phyloP scores from a whole-genome alignment of 2,797 vertebrate genomes.

The Gambusia yucatana region DNA sequence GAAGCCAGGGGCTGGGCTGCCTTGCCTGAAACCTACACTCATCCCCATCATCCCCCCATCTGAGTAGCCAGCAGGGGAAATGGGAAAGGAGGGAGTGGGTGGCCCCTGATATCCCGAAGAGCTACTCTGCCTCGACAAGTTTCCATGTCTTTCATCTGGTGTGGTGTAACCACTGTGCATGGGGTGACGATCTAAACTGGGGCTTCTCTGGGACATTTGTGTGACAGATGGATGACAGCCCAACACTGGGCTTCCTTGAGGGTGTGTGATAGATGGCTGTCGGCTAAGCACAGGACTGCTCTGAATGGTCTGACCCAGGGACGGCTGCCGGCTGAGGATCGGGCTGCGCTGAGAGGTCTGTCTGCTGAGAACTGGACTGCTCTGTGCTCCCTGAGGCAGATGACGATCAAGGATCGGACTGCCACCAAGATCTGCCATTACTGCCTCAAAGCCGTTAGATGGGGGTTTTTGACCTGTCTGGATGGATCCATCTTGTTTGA shows the following conservation, averaged over 20 bases:
- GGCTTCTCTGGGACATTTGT: slow-evolving; percentile 83
- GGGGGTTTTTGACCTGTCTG: slow-evolving; percentile 48
- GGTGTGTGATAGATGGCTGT: slow-evolving; percentile 67
- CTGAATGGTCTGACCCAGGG: slow-evolving; percentile 73
- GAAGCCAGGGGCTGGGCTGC: slow-evolving; percentile 79
- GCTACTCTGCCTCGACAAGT: slow-evolving; percentile 93
- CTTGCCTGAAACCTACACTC: slow-evolving; percentile 84
- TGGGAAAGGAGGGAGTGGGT: slow-evolving; percentile 93
- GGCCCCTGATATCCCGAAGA: slow-evolving; percentile 94
- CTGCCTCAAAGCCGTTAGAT: slow-evolving; percentile 70
- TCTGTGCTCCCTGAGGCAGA: slow-evolving; percentile 64
- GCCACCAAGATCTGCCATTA: slow-evolving; percentile 27
- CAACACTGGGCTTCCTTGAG: slow-evolving; percentile 74
- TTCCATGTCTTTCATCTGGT: slow-evolving; percentile 88
- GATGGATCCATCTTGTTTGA: slow-evolving; percentile 63
- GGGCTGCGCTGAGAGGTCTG: slow-evolving; percentile 82
- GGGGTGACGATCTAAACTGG: slow-evolving; percentile 87
- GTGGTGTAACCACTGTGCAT: slow-evolving; percentile 90
- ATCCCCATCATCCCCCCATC: slow-evolving; percentile 77
- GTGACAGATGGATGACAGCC: slow-evolving; percentile 72
- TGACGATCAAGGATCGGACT: slow-evolving; percentile 64
- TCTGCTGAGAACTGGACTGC: slow-evolving; percentile 72
- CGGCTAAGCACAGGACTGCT: slow-evolving; percentile 85
- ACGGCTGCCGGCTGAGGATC: slow-evolving; percentile 83
- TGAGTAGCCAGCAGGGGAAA: slow-evolving; percentile 86